Conservation (phyloP, 2,888 invertebrate genomes). For the Achlya flavicornis region DNA sequence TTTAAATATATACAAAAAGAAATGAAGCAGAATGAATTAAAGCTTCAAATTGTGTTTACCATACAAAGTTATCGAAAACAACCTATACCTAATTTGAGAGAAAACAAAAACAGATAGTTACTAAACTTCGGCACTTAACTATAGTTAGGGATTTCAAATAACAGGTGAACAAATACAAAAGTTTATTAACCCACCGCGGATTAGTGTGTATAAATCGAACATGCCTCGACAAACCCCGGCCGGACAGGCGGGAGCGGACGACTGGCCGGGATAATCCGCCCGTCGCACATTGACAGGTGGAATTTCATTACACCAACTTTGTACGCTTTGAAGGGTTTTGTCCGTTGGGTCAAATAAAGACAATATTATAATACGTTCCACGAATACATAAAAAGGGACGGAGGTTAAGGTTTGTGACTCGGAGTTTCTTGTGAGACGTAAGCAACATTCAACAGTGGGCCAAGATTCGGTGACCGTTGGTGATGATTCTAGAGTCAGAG, state of each 20-base stretch:
- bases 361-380: slow-evolving; percentile 6
- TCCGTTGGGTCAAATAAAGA: background rate
- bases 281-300: slow-evolving; percentile 31
- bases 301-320: slow-evolving; percentile 30
- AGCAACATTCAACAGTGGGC: no score
- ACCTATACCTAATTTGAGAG: background rate
- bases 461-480: no score
- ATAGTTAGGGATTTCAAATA: background rate
- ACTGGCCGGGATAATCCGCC: slow-evolving; percentile 28
- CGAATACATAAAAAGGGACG: background rate
- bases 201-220: slow-evolving; percentile 13
- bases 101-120: slow-evolving; percentile 5
- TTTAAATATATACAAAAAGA: no score
- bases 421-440: no score
- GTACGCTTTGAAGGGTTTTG: background rate
- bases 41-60: background rate
- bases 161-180: slow-evolving; percentile 12
- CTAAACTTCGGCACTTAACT: background rate
- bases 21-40: no score
- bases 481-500: no score
- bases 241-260: slow-evolving; percentile 1
- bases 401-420: background rate
- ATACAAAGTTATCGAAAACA: background rate
- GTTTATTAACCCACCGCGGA: slow-evolving; percentile 9
- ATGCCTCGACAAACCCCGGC: slow-evolving; percentile 5